phyloP scores from a whole-genome alignment of 2,888 invertebrate genomes.

The Drosophila yooni region DNA sequence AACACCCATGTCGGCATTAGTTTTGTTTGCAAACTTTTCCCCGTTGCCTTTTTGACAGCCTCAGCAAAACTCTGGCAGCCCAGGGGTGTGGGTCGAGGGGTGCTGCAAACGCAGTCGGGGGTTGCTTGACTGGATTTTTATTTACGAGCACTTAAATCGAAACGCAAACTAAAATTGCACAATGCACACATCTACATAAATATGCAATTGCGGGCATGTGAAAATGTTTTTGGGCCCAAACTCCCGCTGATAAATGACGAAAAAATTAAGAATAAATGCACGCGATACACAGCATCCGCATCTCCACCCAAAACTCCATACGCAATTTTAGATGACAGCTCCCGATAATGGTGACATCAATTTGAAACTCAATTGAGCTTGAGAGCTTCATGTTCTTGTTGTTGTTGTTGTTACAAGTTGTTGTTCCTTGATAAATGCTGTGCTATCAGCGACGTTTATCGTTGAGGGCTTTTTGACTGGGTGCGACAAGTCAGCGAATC shows the following conservation, averaged over 20 bases:
- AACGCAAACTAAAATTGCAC: slow-evolving; percentile 77
- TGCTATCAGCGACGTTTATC: slow-evolving; percentile 77
- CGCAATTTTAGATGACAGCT: slow-evolving; percentile 79
- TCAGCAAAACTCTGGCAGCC: slow-evolving; percentile 9
- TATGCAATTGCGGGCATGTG: slow-evolving; percentile 80
- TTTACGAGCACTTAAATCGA: slow-evolving; percentile 80
- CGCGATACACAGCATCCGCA: slow-evolving; percentile 29
- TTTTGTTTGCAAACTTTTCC: slow-evolving; percentile 84
- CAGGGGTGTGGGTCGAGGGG: slow-evolving; percentile 33
- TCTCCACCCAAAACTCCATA: slow-evolving; percentile 1
- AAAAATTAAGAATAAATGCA: slow-evolving; percentile 76
- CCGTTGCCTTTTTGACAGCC: slow-evolving; percentile 78
- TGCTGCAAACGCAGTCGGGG: slow-evolving; percentile 29
- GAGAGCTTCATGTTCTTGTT: slow-evolving; percentile 39
- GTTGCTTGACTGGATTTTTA: slow-evolving; percentile 67
- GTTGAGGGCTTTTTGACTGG: slow-evolving; percentile 62
- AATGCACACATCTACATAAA: slow-evolving; percentile 76
- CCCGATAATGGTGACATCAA: slow-evolving; percentile 84
- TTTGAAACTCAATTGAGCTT: slow-evolving; percentile 84
- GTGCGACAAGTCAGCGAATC: slow-evolving; percentile 77
- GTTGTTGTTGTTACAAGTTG: slow-evolving; percentile 48
- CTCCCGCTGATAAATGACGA: slow-evolving; percentile 73
- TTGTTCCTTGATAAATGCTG: slow-evolving; percentile 72
- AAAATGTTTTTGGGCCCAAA: slow-evolving; percentile 28
- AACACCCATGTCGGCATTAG: slow-evolving; percentile 82